These are phyloP conservation scores for Tangara arthus DNA, from an alignment of 2,797 vertebrate species.

Conservation along the genomic window DNA sequence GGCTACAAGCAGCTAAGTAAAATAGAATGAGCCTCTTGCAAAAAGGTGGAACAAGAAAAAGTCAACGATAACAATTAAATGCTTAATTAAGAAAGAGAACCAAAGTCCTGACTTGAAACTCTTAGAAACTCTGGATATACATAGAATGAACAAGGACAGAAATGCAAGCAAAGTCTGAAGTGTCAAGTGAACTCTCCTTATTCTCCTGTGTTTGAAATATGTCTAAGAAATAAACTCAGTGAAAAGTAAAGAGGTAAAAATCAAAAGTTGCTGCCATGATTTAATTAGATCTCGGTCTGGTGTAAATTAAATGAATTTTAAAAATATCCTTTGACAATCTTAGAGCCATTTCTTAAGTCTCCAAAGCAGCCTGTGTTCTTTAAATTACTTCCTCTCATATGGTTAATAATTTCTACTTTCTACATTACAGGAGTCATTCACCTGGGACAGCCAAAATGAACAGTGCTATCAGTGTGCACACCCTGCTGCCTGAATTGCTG, in stretches of 20 bases:
- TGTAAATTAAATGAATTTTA: background rate
- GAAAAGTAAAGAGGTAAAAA: background rate
- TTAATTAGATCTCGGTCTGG: background rate
- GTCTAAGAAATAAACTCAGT: background rate
- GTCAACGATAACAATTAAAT: background rate
- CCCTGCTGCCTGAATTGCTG: background rate
- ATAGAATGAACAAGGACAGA: background rate
- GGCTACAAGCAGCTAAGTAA: background rate
- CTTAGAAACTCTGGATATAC: background rate
- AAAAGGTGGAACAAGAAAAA: background rate
- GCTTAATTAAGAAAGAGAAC: background rate
- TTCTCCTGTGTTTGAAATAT: background rate
- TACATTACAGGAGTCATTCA: background rate
- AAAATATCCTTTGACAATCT: background rate
- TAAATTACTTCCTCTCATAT: constrained; percentile 54
- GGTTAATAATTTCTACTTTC: constrained; percentile 45
- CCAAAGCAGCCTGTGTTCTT: constrained; percentile 10
- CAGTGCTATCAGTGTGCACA: background rate
- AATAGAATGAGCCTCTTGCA: background rate
- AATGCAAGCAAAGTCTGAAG: background rate
- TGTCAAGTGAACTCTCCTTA: background rate
- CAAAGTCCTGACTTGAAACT: background rate
- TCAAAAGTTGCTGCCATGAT: background rate
- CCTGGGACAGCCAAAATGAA: background rate
- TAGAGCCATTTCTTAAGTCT: background rate